Evolutionary conservation across 2,797 vertebrate genomes (phyloP).

Genomic region (Leptoclinus maculatus): DNA sequence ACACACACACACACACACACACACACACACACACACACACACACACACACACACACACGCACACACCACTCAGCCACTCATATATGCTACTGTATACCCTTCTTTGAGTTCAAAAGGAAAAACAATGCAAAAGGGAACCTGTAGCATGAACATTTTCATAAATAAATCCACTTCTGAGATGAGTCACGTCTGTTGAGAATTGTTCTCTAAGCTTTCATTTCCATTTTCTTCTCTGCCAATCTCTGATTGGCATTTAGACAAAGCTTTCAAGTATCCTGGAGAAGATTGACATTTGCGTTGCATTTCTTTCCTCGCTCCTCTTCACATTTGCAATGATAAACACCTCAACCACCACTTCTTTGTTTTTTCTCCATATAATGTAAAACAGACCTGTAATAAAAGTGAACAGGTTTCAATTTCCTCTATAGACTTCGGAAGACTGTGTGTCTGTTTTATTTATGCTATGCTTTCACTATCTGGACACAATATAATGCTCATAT

Average conservation of each 20-base stretch:
- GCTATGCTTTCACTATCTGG: background rate
- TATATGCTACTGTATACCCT: background rate
- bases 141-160: slow-evolving; percentile 47
- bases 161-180: slow-evolving; percentile 46
- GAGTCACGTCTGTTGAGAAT: slow-evolving; percentile 64
- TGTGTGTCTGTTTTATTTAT: slow-evolving; percentile 15
- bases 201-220: slow-evolving; percentile 58
- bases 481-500: background rate
- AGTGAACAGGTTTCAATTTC: slow-evolving; percentile 14
- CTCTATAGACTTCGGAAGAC: background rate
- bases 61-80: background rate
- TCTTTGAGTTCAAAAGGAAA: slow-evolving; percentile 18
- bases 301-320: slow-evolving; percentile 21
- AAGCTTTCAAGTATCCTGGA: slow-evolving; percentile 55
- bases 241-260: slow-evolving; percentile 74
- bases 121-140: slow-evolving; percentile 29
- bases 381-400: slow-evolving; percentile 3
- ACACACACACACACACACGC: background rate
- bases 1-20: too few relatives aligned
- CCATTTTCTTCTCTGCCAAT: slow-evolving; percentile 57
- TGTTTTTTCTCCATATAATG: background rate
- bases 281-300: slow-evolving; percentile 60
- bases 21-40: background rate
- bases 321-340: slow-evolving; percentile 54
- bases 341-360: background rate